Percentiles rank a stretch among this genome's conserved stretches.
These are phyloP conservation scores for Enteromius argenteus DNA, from an alignment of 2,797 vertebrate species.

Conservation along the genomic window DNA sequence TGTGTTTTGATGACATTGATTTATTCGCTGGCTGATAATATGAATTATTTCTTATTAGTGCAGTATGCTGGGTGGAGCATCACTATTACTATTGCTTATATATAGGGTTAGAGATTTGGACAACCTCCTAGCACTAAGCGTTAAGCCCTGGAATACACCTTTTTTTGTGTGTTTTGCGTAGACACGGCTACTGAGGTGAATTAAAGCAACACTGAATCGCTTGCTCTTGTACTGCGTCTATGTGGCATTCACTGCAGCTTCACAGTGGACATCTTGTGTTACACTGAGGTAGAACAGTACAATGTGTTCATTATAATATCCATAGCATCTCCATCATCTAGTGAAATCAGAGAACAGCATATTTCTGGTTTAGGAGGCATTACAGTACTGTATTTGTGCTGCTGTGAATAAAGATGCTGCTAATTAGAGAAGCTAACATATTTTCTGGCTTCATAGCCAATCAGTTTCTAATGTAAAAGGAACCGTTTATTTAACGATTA, in stretches of 20 bases:
- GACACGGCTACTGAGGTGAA: background rate
- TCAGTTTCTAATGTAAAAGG: background rate
- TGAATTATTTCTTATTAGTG: background rate
- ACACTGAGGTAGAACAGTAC: background rate
- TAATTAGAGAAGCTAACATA: background rate
- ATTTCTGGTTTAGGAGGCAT: background rate
- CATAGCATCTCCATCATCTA: background rate
- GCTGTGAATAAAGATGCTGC: background rate
- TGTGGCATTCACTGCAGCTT: background rate
- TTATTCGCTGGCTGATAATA: background rate
- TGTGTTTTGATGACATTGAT: background rate
- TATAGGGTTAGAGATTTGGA: background rate
- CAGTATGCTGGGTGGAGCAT: background rate
- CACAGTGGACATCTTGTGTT: background rate
- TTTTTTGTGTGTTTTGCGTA: background rate
- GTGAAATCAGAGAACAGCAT: background rate
- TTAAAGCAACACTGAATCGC: background rate
- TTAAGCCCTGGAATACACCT: background rate
- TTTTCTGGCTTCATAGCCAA: background rate
- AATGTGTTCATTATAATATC: background rate
- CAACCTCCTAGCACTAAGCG: background rate
- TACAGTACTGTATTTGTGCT: background rate
- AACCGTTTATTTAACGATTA: background rate
- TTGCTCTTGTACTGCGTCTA: background rate
- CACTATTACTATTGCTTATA: background rate